Conservation (phyloP, 2,888 invertebrate species). For the Cheilosia soror region DNA sequence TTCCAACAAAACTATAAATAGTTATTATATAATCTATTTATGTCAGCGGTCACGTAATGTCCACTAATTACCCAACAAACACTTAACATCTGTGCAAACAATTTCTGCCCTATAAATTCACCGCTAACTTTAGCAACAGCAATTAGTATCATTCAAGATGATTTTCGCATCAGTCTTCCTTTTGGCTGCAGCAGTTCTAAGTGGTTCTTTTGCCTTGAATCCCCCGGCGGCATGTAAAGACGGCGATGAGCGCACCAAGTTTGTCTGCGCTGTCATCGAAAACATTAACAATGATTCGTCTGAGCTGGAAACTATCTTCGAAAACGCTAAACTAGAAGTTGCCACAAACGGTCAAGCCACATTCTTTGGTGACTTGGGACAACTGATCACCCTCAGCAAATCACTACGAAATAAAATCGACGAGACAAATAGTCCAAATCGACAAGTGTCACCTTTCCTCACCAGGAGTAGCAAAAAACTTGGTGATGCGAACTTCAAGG, state of each 20-base stretch:
- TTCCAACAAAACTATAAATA: neutral
- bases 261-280: conserved; percentile 18
- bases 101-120: conserved; percentile 4
- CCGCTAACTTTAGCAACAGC: neutral
- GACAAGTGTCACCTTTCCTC: neutral
- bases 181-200: neutral
- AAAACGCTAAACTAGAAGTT: neutral
- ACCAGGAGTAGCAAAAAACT: neutral
- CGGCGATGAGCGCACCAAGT: conserved; percentile 2
- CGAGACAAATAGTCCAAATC: neutral
- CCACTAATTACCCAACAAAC: neutral
- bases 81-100: conserved; percentile 23
- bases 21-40: neutral
- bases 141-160: conserved; percentile 17
- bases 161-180: neutral
- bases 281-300: neutral
- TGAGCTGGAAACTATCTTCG: neutral
- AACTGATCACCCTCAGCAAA: neutral
- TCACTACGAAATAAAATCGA: neutral
- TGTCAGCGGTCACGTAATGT: neutral
- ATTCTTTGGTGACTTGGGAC: neutral
- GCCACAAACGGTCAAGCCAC: neutral
- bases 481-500: neutral
- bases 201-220: conserved; percentile 16
- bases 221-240: neutral